phyloP scores from a whole-genome alignment of 2,113 vertebrate species.

The Grantiella picta region DNA sequence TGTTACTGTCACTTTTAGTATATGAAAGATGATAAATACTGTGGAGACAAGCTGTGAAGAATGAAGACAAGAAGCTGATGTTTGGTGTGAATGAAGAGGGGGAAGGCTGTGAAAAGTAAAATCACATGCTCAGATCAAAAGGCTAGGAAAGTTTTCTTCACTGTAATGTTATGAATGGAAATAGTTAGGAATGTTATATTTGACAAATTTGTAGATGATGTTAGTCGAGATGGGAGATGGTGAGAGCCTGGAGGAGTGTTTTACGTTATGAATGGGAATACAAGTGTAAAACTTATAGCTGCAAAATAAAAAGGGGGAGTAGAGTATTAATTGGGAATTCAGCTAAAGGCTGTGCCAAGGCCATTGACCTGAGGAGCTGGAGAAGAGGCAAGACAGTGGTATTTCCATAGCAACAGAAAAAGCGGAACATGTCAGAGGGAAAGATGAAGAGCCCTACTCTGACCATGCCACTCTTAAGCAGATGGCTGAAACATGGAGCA shows the following conservation, averaged over 20 bases:
- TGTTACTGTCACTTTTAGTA: slow-evolving; percentile 50
- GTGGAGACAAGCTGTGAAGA: slow-evolving; percentile 55
- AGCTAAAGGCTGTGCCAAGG: background rate
- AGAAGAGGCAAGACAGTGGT: background rate
- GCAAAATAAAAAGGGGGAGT: background rate
- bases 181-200: slow-evolving; percentile 18
- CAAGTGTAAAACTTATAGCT: background rate
- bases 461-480: background rate
- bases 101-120: slow-evolving; percentile 45
- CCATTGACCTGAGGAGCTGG: background rate
- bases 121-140: slow-evolving; percentile 46
- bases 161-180: slow-evolving; percentile 50
- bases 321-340: background rate
- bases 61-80: slow-evolving; percentile 62
- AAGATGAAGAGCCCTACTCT: background rate
- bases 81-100: slow-evolving; percentile 52
- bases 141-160: slow-evolving; percentile 14
- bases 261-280: background rate
- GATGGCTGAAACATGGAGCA: background rate
- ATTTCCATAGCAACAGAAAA: background rate
- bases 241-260: slow-evolving; percentile 37
- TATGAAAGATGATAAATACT: slow-evolving; percentile 50
- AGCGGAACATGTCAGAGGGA: background rate
- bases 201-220: background rate
- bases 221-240: background rate